Evolutionary conservation across 92 coral and sea anemone species (phyloP).

Genomic region (Montipora capitata): DNA sequence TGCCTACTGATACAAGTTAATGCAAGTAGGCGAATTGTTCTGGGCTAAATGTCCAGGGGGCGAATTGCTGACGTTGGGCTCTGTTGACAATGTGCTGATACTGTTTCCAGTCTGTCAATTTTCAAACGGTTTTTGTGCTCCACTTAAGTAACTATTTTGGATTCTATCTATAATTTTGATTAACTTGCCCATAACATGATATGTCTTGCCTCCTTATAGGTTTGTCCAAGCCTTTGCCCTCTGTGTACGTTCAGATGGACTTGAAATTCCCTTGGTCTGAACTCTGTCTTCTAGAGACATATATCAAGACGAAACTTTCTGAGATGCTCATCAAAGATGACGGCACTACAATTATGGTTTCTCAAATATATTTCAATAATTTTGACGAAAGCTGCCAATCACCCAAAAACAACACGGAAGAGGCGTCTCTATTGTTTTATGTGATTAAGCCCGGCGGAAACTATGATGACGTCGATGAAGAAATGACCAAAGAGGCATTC

Average conservation of each 20-base stretch:
- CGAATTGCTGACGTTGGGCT: too few relatives aligned
- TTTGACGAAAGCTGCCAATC: constrained; percentile 66
- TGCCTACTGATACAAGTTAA: too few relatives aligned
- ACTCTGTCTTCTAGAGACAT: constrained; percentile 65
- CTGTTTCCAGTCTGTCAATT: too few relatives aligned
- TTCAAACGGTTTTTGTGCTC: too few relatives aligned
- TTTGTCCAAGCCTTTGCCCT: constrained; percentile 27
- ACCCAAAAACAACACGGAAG: constrained; percentile 6
- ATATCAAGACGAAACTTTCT: constrained; percentile 59
- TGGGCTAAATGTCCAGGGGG: too few relatives aligned
- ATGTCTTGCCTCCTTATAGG: background rate
- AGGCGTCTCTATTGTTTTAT: constrained; percentile 47
- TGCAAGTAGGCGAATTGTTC: too few relatives aligned
- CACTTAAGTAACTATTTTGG: too few relatives aligned
- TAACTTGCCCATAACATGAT: too few relatives aligned
- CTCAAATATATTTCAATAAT: constrained; percentile 48
- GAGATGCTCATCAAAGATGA: constrained; percentile 33
- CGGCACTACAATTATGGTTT: constrained; percentile 10
- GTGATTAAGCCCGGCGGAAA: constrained; percentile 27
- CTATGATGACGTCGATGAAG: constrained; percentile 52
- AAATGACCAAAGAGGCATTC: constrained; percentile 76
- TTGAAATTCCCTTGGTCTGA: constrained; percentile 68
- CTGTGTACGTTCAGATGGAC: constrained; percentile 62
- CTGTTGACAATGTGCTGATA: too few relatives aligned
- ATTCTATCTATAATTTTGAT: too few relatives aligned